Base-by-base conservation (phyloP, 1,140 invertebrate species). In the Trichonephila inaurata region DNA sequence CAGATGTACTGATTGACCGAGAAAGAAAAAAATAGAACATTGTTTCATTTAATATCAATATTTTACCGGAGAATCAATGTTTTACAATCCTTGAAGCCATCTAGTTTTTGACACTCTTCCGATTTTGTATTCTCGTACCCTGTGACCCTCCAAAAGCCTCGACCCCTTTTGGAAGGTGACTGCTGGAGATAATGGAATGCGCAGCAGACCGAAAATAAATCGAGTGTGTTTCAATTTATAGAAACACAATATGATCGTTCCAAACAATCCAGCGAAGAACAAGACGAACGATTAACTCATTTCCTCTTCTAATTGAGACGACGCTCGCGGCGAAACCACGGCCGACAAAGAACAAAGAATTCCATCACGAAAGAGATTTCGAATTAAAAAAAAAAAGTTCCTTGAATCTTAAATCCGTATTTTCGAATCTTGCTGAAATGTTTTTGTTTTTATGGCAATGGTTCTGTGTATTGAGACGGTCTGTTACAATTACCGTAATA, bases 131-230 rank as follows among this genome's bases (percentile, higher is more conserved):
- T 77, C 14, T 40, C 24, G 69, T 77, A 77, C 69, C 28, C 69
- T 12, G 14, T 77, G 69, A 77, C 69, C 69, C 69, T 77, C 33
- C 69, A 33, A 14, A 62, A 77, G 24, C 69, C 69, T 77, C 69
- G 69, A 77, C 69, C 69, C 69, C 16, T 51, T 51, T 69, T 69
- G n/a, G 66, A 69, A 69, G 66, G 66, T 69, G 66, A 69, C 66
- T 69, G 12, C 66, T 28, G 21, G n/a, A 69, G 66, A 69, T 28
- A 77, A 77, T 77, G 69, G 69, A 33, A 77, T 77, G 69, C 69
- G 28, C 69, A 33, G 12, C 33, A 77, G 69, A 33, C 69, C 69
- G 24, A 77, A 77, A 77, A 77, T 77, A 77, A 77, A 77, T 77
- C 69, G 24, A 28, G 24, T 33, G 28, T 28, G n/a, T n/a, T n/a